Base-by-base conservation (phyloP, 1,140 invertebrate species). In the Zophobas morio region DNA sequence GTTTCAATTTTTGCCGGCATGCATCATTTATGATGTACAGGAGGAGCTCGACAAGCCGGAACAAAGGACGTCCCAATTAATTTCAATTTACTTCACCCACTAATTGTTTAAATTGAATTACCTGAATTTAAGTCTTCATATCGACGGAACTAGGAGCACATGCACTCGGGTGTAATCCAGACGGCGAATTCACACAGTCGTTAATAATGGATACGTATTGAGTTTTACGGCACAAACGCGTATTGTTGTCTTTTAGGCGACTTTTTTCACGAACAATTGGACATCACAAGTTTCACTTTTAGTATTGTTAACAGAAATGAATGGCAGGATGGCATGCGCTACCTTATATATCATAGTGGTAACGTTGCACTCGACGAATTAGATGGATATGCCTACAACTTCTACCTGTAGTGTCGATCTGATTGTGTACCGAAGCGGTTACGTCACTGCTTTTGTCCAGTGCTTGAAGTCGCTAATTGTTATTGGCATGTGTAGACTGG, bases 271-370 rank as follows among this genome's bases (percentile, higher is more conserved):
- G 34, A 33, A 42, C 60, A 66, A 37, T 63, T 63, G 57, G 35
- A 63, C 49, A 51, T 51, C n/a, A 20, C 4, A 66, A 66, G 60
- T 66, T 51, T 66, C 60, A 66, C 60, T 66, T 66, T 66, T 66
- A 37, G 60, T 66, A 66, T 66, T 66, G 60, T 66, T 46, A 4
- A 66, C 37, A 42, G 60, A 66, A 66, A 66, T 66, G 60, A 66
- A 66, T 66, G 60, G 60, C 60, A 66, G 60, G 60, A 66, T 66
- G 60, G 60, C 60, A 66, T 66, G 60, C 60, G 60, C 60, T 66
- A 66, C 60, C 60, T 66, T 66, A 66, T 66, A 66, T 46, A 66
- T 66, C 60, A 66, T 42, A 66, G 60, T 66, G 60, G 60, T 66
- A 66, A 66, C 60, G 60, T 66, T 66, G 60, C 39, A 46, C 60